Conservation (phyloP, 1,140 invertebrate species). For the Asobara japonica region DNA sequence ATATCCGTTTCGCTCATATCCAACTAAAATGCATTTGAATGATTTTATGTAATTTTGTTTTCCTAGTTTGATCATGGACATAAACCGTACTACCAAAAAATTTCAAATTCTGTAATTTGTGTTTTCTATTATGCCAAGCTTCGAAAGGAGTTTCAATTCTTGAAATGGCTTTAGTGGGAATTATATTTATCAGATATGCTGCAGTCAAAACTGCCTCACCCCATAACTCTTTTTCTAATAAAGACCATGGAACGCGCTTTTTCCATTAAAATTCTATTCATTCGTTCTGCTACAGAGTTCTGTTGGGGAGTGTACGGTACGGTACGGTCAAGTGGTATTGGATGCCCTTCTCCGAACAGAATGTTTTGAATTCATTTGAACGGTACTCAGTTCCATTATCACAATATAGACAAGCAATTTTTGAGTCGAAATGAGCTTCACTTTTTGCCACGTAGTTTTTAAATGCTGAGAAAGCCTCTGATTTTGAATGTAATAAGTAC, state of each 20-base stretch:
- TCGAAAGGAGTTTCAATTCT: conserved; percentile 52
- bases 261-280: conserved; percentile 60
- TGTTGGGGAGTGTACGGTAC: background rate
- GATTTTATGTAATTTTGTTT: conserved; percentile 58
- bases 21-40: too few relatives aligned
- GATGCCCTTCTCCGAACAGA: conserved; percentile 13
- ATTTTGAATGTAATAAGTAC: conserved; percentile 27
- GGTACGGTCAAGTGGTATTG: conserved; percentile 11
- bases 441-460: background rate
- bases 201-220: conserved; percentile 58
- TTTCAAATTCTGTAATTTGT: conserved; percentile 60
- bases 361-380: background rate
- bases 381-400: conserved; percentile 12
- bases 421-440: background rate
- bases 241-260: conserved; percentile 54
- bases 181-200: conserved; percentile 25
- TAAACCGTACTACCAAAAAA: conserved; percentile 62
- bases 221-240: conserved; percentile 52
- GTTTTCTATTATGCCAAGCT: conserved; percentile 60
- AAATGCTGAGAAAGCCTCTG: conserved; percentile 27
- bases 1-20: too few relatives aligned
- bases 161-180: conserved; percentile 54
- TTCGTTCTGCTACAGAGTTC: conserved; percentile 48
- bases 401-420: background rate
- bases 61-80: conserved; percentile 57